Conservation (phyloP, 2,113 vertebrate genomes). For the Cacatua alba region DNA sequence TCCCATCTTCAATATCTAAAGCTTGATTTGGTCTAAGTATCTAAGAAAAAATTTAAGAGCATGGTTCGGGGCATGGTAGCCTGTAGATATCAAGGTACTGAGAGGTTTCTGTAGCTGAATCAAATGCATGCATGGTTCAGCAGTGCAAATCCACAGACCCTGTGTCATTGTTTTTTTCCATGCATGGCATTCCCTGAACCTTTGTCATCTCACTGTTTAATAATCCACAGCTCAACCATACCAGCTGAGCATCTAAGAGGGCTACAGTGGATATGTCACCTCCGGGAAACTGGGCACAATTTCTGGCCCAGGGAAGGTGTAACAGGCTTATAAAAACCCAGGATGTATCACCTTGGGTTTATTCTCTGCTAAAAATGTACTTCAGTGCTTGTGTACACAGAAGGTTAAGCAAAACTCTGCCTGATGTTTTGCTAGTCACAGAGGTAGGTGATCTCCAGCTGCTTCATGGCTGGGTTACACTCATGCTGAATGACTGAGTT, state of each 20-base stretch:
- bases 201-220: no score
- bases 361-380: not conserved
- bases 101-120: not conserved
- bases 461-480: not conserved
- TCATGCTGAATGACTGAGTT: not conserved
- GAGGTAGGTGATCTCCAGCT: not conserved
- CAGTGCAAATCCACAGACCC: no score
- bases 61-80: not conserved
- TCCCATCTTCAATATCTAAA: not conserved
- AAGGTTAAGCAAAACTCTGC: not conserved
- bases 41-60: not conserved
- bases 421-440: not conserved
- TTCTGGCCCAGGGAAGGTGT: not conserved
- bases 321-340: not conserved
- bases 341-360: not conserved
- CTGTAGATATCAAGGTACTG: not conserved
- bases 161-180: no score
- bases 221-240: no score
- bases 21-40: not conserved
- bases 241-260: no score
- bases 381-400: not conserved
- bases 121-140: no score
- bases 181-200: no score
- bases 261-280: no score
- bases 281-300: no score